Percentiles rank a stretch among this genome's conserved stretches.
phyloP scores from a whole-genome alignment of 1,140 invertebrate species.

The Cherax destructor region DNA sequence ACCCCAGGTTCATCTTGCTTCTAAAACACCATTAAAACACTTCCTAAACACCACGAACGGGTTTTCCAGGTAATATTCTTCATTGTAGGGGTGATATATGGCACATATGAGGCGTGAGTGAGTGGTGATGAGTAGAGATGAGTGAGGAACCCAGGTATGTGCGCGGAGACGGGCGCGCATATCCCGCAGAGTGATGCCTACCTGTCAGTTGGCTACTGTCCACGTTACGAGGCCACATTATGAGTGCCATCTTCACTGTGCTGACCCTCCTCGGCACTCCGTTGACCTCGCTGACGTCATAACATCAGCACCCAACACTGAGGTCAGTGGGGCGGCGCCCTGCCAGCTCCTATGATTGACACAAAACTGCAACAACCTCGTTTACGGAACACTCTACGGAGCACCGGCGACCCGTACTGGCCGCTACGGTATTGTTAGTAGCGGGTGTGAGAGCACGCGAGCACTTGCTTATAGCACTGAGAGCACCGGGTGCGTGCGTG shows the following conservation, averaged over 20 bases:
- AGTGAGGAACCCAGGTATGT: background rate
- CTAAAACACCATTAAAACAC: no score
- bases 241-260: slow-evolving; percentile 56
- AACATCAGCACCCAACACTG: slow-evolving; percentile 47
- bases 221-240: slow-evolving; percentile 66
- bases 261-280: slow-evolving; percentile 14
- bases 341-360: background rate
- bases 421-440: background rate
- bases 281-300: slow-evolving; percentile 48
- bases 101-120: background rate
- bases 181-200: slow-evolving; percentile 45
- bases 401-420: background rate
- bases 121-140: background rate
- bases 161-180: slow-evolving; percentile 6
- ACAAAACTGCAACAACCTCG: slow-evolving; percentile 10
- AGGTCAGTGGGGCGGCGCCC: slow-evolving; percentile 21
- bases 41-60: no score
- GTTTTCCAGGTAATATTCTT: no score
- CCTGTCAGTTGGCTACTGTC: slow-evolving; percentile 59
- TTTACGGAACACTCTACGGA: background rate
- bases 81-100: no score
- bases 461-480: slow-evolving; percentile 25
- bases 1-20: no score
- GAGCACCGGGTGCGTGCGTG: slow-evolving; percentile 28
- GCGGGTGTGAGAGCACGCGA: background rate